Base-by-base conservation (phyloP, 2,888 invertebrate genomes). In the Lissocephala sabroskyi region DNA sequence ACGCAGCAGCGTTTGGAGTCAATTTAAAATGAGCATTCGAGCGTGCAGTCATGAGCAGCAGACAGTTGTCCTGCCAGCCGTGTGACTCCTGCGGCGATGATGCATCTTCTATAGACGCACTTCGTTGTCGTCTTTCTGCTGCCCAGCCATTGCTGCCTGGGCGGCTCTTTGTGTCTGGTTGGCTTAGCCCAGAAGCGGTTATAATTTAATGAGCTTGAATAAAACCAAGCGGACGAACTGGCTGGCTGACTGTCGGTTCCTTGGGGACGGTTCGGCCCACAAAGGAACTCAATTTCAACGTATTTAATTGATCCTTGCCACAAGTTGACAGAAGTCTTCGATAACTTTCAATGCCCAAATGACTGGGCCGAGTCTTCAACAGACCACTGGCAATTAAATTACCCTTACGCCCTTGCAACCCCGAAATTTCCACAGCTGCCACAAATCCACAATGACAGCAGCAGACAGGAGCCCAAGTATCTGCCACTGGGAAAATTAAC, bases 1-100 rank as follows among this genome's bases (percentile, higher is more conserved):
- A 75, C 78, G 74, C 65, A 77, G 67, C 65, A 75, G 63, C 77
- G 71, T 77, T 77, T 74, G 73, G 77, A 74, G 74, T 74, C 74
- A 74, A 74, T 77, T 74, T 74, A 67, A 77, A 74, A 77, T 75
- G 67, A 75, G 78, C 75, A 74, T 60, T 58, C 67, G 73, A 67
- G 78, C 74, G 73, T 77, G 71, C 78, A 66, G 64, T 60, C 77
- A 70, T 79, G 78, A 65, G 74, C 65, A 67, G 75, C 56, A 50
- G 64, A 13, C 28, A 23, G 33, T 19, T 39, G 39, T 9, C n/a
- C 14, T 23, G 42, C 3, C 49, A 50, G 2, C 36, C 19, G 35
- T 39, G 42, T 16, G 41, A 40, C 41, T 56, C 16, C 17, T 52
- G 46, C 9, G 39, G 41, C 11, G 37, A 19, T 35, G 35, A 35